phyloP scores from a whole-genome alignment of 2,888 invertebrate genomes.

The Drosophila merina region DNA sequence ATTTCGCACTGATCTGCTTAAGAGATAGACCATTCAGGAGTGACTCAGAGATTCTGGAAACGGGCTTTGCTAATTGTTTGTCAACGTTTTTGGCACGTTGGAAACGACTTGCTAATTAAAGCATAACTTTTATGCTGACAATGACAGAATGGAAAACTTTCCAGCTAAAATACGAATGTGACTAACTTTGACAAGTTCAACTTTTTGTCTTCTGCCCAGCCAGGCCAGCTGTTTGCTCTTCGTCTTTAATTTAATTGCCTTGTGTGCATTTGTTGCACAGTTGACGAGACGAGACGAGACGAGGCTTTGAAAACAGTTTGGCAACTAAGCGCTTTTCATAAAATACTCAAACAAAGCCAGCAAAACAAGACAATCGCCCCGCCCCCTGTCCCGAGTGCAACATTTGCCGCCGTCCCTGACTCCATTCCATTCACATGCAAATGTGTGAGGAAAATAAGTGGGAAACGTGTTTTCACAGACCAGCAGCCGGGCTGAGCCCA shows the following conservation, averaged over 20 bases:
- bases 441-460: constrained; percentile 46
- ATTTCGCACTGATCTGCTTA: constrained; percentile 52
- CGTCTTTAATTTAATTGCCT: constrained; percentile 44
- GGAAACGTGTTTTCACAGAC: constrained; percentile 57
- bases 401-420: constrained; percentile 35
- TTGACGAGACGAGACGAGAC: neutral
- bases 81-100: constrained; percentile 38
- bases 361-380: constrained; percentile 8
- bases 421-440: constrained; percentile 37
- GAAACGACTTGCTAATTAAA: constrained; percentile 41
- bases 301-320: constrained; percentile 42
- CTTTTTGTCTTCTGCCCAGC: constrained; percentile 7
- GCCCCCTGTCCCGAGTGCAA: constrained; percentile 12
- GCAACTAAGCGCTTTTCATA: constrained; percentile 40
- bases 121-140: constrained; percentile 42
- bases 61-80: constrained; percentile 22
- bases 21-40: constrained; percentile 40
- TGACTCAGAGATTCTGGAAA: constrained; percentile 15
- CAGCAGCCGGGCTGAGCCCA: constrained; percentile 7
- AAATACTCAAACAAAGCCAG: constrained; percentile 17
- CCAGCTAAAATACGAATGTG: constrained; percentile 15
- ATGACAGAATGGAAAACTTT: constrained; percentile 27
- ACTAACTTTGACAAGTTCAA: constrained; percentile 24
- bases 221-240: constrained; percentile 35
- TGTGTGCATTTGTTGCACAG: constrained; percentile 31